Evolutionary conservation across 2,113 vertebrate species (phyloP).

Genomic region (Paraplagusia blochii): DNA sequence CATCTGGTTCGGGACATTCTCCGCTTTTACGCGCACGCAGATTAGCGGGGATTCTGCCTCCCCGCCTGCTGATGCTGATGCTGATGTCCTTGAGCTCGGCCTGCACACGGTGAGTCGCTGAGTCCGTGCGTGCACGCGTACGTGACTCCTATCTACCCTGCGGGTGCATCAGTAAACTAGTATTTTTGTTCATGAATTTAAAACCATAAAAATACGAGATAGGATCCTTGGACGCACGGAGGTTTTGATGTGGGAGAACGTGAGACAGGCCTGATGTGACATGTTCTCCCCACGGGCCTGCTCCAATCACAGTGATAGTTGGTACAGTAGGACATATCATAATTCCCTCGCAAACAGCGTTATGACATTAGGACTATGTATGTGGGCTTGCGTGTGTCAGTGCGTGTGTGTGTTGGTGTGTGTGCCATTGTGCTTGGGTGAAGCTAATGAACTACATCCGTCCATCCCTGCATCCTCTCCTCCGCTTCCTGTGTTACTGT

Average conservation of each 20-base stretch:
- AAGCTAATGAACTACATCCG: constrained; percentile 23
- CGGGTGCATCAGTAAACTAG: not conserved
- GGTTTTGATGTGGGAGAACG: constrained; percentile 21
- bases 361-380: constrained; percentile 39
- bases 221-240: not conserved
- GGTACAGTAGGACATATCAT: constrained; percentile 40
- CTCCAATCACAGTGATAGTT: constrained; percentile 8
- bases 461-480: constrained; percentile 15
- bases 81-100: constrained; percentile 76
- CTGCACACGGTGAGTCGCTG: constrained; percentile 71
- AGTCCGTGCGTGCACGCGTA: constrained; percentile 52
- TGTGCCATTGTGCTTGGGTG: constrained; percentile 10
- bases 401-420: constrained; percentile 5
- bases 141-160: constrained; percentile 51
- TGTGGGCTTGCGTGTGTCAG: constrained; percentile 19
- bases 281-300: constrained; percentile 37
- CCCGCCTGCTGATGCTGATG: constrained; percentile 60
- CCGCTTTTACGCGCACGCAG: constrained; percentile 57
- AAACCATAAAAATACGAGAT: no score
- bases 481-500: constrained; percentile 18
- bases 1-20: constrained; percentile 57
- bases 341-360: constrained; percentile 40
- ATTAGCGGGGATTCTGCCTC: constrained; percentile 69
- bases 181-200: no score
- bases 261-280: constrained; percentile 25